Conservation (phyloP, 2,888 invertebrate species). For the Aporophyla nigra region DNA sequence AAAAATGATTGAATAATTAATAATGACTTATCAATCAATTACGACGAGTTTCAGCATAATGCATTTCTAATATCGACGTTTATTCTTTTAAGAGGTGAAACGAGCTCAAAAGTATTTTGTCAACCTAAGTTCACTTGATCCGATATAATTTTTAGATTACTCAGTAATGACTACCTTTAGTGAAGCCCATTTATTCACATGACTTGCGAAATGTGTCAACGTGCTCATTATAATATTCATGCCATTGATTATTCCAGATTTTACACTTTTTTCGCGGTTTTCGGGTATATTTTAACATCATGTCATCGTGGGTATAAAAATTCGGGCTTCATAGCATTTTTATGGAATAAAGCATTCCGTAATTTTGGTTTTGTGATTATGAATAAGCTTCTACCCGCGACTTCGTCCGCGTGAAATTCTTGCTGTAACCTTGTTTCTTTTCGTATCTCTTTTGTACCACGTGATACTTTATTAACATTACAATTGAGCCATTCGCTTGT, state of each 20-base stretch:
- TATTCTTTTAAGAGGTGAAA: not conserved
- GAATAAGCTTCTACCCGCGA: not conserved
- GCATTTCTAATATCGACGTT: not conserved
- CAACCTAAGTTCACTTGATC: conserved; percentile 30
- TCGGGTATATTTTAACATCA: conserved; percentile 30
- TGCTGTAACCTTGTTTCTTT: no score
- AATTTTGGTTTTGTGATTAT: not conserved
- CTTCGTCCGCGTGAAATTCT: not conserved
- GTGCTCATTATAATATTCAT: conserved; percentile 59
- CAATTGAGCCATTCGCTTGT: no score
- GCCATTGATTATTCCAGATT: conserved; percentile 59
- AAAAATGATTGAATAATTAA: no score
- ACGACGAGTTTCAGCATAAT: not conserved
- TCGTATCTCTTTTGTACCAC: no score
- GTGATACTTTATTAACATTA: no score
- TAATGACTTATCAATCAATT: not conserved
- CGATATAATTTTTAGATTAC: conserved; percentile 62
- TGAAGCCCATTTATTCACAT: conserved; percentile 64
- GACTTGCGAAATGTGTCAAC: conserved; percentile 64
- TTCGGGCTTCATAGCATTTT: not conserved
- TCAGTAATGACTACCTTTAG: conserved; percentile 61
- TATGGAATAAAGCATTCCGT: not conserved
- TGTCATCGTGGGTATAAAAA: not conserved
- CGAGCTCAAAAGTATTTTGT: conserved; percentile 20
- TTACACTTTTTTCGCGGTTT: conserved; percentile 31